Conservation (phyloP, 2,797 vertebrate genomes). For the Eulemur mongoz region DNA sequence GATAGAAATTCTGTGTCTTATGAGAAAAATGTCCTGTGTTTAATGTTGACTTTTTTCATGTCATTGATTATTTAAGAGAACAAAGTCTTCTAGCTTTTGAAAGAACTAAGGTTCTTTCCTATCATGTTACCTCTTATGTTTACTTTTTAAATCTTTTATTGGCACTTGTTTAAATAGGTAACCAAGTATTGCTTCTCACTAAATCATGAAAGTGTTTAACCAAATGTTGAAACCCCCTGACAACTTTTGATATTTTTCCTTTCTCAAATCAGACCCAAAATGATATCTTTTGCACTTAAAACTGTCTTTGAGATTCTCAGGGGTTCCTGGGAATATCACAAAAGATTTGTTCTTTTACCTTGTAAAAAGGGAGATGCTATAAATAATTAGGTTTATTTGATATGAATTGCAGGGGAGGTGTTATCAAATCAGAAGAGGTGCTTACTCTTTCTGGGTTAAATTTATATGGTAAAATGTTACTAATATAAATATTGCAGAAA, state of each 20-base stretch:
- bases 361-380: background rate
- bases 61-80: background rate
- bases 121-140: background rate
- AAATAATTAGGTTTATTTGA: background rate
- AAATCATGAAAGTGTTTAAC: background rate
- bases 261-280: background rate
- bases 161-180: background rate
- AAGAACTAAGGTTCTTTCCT: background rate
- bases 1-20: background rate
- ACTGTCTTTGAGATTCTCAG: background rate
- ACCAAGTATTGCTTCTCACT: background rate
- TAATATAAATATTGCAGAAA: background rate
- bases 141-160: background rate
- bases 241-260: conserved; percentile 13
- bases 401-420: background rate
- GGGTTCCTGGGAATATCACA: background rate
- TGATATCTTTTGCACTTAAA: background rate
- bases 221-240: background rate
- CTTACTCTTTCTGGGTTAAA: background rate
- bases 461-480: background rate
- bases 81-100: background rate
- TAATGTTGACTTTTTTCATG: background rate
- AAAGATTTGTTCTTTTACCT: background rate
- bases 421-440: background rate
- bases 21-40: background rate